Evolutionary conservation across 2,888 invertebrate species (phyloP), one percentile per base, ranked within the genome.

Genomic region (Rhagium mordax): DNA sequence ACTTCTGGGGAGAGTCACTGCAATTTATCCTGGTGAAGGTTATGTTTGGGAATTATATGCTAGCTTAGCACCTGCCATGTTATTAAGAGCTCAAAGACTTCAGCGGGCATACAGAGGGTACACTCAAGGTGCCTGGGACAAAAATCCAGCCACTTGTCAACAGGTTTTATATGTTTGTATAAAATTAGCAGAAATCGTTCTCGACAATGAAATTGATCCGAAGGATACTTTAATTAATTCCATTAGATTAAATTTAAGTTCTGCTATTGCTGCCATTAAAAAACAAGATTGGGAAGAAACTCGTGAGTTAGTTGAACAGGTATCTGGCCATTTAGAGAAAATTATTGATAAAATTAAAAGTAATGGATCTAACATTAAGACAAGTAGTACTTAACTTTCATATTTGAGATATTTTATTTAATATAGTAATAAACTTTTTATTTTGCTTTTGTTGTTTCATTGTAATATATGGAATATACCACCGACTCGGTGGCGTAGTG

Each of bases 41-140:
- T 91, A 92, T 72, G 86, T 97, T 5, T 98, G 97, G 98, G 92
- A 93, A 82, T 85, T 96, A 72, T 96, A 97, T 82, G 94, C 96
- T 0, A 90, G 93, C 79, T 85, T 96, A 72, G 92, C 93, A 20
- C 89, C 91, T 0, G 90, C 91, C 0, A 88, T 89, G 15, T 84
- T 92, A 21, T 86, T 92, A 24, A 90, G 90, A 79, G 91, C 92
- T 0, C 95, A 96, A 83, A 92, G 94, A 72, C 89, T 96, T 18
- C 93, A 95, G 78, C 93, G 94, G 85, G 94, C 96, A 0, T 94
- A 95, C 84, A 91, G 93, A 66, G 93, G 93, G 0, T 87, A 85
- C 71, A 93, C 93, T 33, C 93, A 93, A n/a, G 92, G 93, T 85
- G 90, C 90, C 89, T 93, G 93, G 92, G 86, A 90, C 1, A 90